Conservation (phyloP, 2,797 vertebrate species). For the Echeneis naucrates region DNA sequence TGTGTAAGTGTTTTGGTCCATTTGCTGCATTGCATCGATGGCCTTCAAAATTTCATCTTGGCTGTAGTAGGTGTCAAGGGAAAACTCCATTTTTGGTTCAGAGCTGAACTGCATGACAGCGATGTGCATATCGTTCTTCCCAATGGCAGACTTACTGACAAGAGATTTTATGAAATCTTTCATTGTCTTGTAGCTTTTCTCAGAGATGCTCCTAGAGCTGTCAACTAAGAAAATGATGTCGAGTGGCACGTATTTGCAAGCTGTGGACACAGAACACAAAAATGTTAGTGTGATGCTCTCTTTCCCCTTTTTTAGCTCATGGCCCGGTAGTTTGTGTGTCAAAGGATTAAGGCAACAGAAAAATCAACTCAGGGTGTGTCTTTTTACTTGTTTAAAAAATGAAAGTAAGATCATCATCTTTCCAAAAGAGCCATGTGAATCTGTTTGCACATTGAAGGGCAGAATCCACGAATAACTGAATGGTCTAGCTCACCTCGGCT, state of each 20-base stretch:
- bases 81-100: constrained; percentile 67
- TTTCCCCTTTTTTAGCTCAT: not conserved
- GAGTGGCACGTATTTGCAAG: constrained; percentile 70
- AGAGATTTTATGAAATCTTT: constrained; percentile 77
- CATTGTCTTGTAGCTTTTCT: constrained; percentile 64
- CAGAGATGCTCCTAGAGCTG: constrained; percentile 73
- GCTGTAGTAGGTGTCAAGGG: constrained; percentile 60
- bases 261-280: constrained; percentile 64
- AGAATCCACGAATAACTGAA: not conserved
- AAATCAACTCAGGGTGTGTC: too few species aligned
- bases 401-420: not conserved
- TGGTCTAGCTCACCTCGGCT: not conserved
- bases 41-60: constrained; percentile 40
- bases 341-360: too few species aligned
- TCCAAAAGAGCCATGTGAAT: not conserved
- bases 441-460: not conserved
- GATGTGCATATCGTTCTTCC: constrained; percentile 74
- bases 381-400: too few species aligned
- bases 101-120: constrained; percentile 85
- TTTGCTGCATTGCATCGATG: constrained; percentile 60
- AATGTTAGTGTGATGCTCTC: not conserved
- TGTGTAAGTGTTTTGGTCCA: constrained; percentile 56
- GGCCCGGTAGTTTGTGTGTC: too few species aligned
- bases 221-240: constrained; percentile 84
- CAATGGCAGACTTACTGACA: constrained; percentile 73